Evolutionary conservation across 2,888 invertebrate genomes (phyloP), one percentile per base, ranked within the genome.

Genomic region (Crioceris asparagi): DNA sequence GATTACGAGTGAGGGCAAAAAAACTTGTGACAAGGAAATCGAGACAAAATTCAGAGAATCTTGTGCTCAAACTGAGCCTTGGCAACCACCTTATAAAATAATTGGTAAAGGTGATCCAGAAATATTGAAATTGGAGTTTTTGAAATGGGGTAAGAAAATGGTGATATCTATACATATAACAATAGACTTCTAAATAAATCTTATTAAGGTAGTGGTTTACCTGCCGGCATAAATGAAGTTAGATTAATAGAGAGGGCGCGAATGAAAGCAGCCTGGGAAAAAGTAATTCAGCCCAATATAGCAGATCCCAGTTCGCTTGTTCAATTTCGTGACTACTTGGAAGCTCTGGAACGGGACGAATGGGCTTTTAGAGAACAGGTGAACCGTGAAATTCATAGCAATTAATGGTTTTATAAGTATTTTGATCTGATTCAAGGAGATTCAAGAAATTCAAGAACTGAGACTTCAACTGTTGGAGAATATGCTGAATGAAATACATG

Each of bases 341-440:
- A 74, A 32, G 81, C 83, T n/a, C 72, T 90, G 45, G 88, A 88
- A 61, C 72, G 78, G 41, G 80, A 85, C 48, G 80, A 87, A 54
- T 90, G 87, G 87, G 72, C 81, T 7, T 79, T 83, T 36, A 71
- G 88, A 41, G 87, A 90, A 57, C 74, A 79, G 46, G 82, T 81
- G 25, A 4, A 25, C 4, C 12, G 3, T 25, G 25, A 25, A 21
- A 4, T 25, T 4, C 3, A 11, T 29, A 32, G 5, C 11, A 26
- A 29, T 38, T 21, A 34, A 33, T 29, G 32, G 21, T 14, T 7
- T 10, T 26, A 18, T 16, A 23, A 21, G 17, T 15, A 30, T 15
- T 17, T 37, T 43, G 32, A n/a, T 38, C 45, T 48, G n/a, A n/a
- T n/a, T n/a, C n/a, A 29, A 78, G 74, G 79, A 83, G 57, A 79